Base-by-base conservation (phyloP, 1,140 invertebrate species). In the Lepidurus apus region DNA sequence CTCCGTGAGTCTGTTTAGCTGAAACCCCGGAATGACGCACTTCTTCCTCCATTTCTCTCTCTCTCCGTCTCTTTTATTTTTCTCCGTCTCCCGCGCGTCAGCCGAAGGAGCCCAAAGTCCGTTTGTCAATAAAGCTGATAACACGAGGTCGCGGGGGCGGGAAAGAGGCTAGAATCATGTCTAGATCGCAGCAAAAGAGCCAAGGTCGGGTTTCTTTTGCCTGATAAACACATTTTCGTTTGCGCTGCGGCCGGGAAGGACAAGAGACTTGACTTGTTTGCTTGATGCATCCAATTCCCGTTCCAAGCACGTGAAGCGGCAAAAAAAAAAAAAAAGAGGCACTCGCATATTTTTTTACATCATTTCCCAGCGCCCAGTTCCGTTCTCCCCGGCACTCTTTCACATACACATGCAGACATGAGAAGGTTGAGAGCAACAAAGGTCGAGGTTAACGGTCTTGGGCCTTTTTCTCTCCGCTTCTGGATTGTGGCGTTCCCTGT, bases 131-230 rank as follows among this genome's bases (percentile, higher is more conserved):
- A 65, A 65, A 65, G 13, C 53, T 65, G 53, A 65, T 65, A 65
- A 65, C 9, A 65, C 53, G 53, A 65, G 53, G 53, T 65, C 53
- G 53, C 53, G 53, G 53, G 53, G 53, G 53, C 53, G 53, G 53
- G 17, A 21, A 65, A 65, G 53, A 65, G 53, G 13, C 53, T 65
- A 21, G 53, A 9, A 65, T 65, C 53, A 21, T 21, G 53, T 65
- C 53, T 65, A 13, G 53, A 65, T 65, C 53, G n/a, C 53, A 65
- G 17, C 53, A 65, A n/a, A 17, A 65, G 53, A 65, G 53, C 53
- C 53, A 65, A 65, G 53, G 53, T 65, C 53, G 7, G 53, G 53
- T 65, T 65, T 65, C 53, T 65, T 65, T 65, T 65, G 53, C 53
- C 53, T 65, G 53, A 65, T 65, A 65, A 65, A 65, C 53, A 65